Percentiles rank a stretch among this genome's conserved stretches.
phyloP scores from a whole-genome alignment of 1,140 invertebrate species.

The Formica exsecta region DNA sequence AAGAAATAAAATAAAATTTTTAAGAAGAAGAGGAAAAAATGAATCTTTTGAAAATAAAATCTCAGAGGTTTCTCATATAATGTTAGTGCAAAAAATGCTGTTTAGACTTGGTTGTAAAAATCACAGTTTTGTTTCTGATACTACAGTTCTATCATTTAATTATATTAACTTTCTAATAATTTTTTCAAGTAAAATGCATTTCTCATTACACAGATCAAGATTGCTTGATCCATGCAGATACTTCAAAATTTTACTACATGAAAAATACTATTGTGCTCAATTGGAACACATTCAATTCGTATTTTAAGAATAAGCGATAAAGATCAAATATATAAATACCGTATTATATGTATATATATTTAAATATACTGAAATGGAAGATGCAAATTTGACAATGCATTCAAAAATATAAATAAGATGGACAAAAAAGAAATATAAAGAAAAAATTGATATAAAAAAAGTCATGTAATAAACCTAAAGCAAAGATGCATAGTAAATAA shows the following conservation, averaged over 20 bases:
- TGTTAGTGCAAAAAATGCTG: constrained; percentile 38
- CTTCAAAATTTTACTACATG: constrained; percentile 25
- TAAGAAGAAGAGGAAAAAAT: constrained; percentile 1
- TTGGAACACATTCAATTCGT: constrained; percentile 27
- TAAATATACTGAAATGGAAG: constrained; percentile 51
- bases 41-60: not conserved
- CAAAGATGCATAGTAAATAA: constrained; percentile 14
- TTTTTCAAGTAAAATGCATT: constrained; percentile 42
- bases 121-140: constrained; percentile 51
- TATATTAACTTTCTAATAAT: not conserved
- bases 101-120: constrained; percentile 48
- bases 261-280: constrained; percentile 55
- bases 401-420: constrained; percentile 49
- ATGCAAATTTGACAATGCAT: constrained; percentile 42
- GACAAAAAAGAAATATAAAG: constrained; percentile 34
- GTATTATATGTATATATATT: not conserved
- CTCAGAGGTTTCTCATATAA: not conserved
- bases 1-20: not conserved
- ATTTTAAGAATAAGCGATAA: constrained; percentile 19
- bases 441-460: constrained; percentile 43
- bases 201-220: constrained; percentile 37
- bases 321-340: constrained; percentile 48
- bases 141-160: constrained; percentile 40
- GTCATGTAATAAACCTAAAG: constrained; percentile 39
- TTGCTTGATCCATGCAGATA: not conserved